Evolutionary conservation across 2,797 vertebrate species (phyloP), one percentile per base, ranked within the genome.

Genomic region (Intellagama lesueurii): DNA sequence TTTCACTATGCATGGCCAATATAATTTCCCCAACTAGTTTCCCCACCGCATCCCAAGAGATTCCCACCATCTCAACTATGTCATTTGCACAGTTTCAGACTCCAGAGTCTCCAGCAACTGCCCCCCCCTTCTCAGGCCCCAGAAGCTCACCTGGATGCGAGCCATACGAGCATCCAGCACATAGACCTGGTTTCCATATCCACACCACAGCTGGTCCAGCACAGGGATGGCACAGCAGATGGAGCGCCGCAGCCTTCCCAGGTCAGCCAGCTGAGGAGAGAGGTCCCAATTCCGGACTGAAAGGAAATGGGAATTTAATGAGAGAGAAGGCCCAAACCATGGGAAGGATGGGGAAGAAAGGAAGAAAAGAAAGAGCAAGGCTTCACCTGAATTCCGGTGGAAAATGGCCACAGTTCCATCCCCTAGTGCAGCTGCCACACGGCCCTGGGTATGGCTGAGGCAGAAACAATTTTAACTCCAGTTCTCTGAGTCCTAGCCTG

Each of bases 391-490:
- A 86, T 91, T 92, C 85, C 97, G 96, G 70, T 94, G 96, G 92
- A 98, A 98, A 95, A 98, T 97, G 19, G 96, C 97, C 86, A 98
- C 95, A 8, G 97, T 97, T 77, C 98, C 98, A 83, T 98, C 96
- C 86, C 97, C 97, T 94, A 98, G 96, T 81, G 98, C 97, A 79
- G 97, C 97, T 22, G 98, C 95, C 32, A 98, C 97, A n/a, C 95
- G 97, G 93, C 95, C 95, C 80, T 96, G 95, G 52, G 96, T 95
- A 91, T 96, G 97, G 86, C 98, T 98, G 91, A 60, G 26, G 47
- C 8, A 70, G 24, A 88, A n/a, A 88, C 3, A 44, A 3, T n/a
- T n/a, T n/a, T 11, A 44, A 60, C 60, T 66, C 60, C n/a, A n/a
- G n/a, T n/a, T n/a, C n/a, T n/a, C n/a, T n/a, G n/a, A n/a, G n/a